Evolutionary conservation across 37 sponge, comb jelly and placozoan species (phyloP).

Genomic region (Eunapius fragilis): DNA sequence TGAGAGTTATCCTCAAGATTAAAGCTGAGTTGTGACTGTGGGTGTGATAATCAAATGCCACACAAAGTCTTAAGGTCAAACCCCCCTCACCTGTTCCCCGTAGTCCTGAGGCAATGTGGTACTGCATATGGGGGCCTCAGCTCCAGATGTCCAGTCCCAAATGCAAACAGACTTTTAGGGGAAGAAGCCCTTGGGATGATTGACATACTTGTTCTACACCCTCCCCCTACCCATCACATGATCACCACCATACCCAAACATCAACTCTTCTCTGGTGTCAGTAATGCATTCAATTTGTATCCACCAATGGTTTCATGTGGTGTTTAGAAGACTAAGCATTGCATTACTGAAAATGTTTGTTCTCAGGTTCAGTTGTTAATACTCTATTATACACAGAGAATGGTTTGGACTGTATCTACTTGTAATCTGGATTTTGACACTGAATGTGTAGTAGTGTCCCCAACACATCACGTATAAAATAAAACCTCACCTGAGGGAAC

Average conservation of each 20-base stretch:
- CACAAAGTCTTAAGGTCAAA: neutral
- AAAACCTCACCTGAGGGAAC: conserved; percentile 54
- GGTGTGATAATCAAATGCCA: neutral
- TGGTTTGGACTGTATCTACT: neutral
- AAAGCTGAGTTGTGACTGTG: conserved; percentile 71
- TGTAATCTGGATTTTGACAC: neutral
- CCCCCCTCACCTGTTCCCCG: conserved; percentile 29
- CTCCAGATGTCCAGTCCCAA: conserved; percentile 91
- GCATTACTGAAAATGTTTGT: no score
- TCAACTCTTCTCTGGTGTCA: no score
- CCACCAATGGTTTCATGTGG: no score
- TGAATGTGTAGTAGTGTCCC: no score
- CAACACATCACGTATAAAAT: no score
- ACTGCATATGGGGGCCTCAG: conserved; percentile 60
- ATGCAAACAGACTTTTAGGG: conserved; percentile 61
- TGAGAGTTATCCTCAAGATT: conserved; percentile 61
- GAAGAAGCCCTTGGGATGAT: no score
- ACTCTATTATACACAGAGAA: no score
- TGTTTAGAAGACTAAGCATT: no score
- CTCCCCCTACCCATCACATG: no score
- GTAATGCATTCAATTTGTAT: no score
- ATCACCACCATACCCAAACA: no score
- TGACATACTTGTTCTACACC: no score
- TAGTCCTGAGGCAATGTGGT: conserved; percentile 33
- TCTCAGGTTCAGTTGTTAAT: neutral